Evolutionary conservation across 2,113 vertebrate species (phyloP).

Genomic region (Prunella himalayana): DNA sequence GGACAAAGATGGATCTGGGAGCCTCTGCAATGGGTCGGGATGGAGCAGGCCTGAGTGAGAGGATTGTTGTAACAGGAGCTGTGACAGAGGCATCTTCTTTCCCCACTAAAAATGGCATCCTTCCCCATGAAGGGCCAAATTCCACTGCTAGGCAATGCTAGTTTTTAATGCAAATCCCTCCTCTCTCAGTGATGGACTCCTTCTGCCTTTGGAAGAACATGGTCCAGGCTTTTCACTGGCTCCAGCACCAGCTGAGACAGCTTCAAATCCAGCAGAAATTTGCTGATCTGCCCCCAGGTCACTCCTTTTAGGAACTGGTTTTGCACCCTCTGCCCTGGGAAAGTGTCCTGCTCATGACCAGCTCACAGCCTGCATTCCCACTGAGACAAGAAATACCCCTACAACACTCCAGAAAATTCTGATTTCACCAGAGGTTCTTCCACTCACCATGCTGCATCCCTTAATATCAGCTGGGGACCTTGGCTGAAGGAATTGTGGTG

Average conservation of each 20-base stretch:
- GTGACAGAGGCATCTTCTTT: neutral
- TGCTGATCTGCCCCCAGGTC: neutral
- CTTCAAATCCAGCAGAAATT: neutral
- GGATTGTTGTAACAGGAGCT: neutral
- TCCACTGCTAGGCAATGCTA: fast-evolving
- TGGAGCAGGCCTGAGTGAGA: neutral
- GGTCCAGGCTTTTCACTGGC: neutral
- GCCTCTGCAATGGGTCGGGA: neutral
- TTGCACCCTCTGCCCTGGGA: neutral
- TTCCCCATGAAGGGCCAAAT: neutral
- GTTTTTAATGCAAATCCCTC: neutral
- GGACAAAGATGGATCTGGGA: neutral
- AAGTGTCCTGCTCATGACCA: fast-evolving
- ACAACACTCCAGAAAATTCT: neutral
- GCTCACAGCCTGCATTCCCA: neutral
- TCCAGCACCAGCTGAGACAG: neutral
- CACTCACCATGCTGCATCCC: neutral
- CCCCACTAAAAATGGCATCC: neutral
- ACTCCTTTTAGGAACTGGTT: neutral
- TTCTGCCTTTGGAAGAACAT: neutral
- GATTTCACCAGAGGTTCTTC: neutral
- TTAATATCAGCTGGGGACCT: neutral
- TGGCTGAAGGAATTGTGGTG: neutral
- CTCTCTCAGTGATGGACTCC: fast-evolving
- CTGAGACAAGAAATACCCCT: neutral